Evolutionary conservation across 2,113 vertebrate genomes (phyloP).

Genomic region (Otolemur garnettii): DNA sequence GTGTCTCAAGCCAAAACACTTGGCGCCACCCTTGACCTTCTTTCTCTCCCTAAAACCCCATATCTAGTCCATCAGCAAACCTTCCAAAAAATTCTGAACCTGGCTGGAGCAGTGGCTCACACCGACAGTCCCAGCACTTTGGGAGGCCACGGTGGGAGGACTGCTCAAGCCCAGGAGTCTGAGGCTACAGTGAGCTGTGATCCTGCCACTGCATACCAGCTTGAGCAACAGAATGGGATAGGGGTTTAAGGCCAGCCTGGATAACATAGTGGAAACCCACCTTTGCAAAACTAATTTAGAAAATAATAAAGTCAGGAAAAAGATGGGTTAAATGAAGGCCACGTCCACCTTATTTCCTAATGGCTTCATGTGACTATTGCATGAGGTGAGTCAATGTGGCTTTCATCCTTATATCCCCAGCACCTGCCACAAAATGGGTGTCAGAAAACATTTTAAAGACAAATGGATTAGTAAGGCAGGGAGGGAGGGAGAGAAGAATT

Average conservation of each 20-base stretch:
- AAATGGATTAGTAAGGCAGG: neutral
- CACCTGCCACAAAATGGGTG: neutral
- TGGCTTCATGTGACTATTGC: neutral
- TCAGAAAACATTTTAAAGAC: neutral
- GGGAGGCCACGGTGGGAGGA: too few relatives aligned
- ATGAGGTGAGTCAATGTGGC: neutral
- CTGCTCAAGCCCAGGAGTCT: too few relatives aligned
- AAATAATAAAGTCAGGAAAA: neutral
- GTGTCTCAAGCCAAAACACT: constrained; percentile 1
- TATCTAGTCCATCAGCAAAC: neutral
- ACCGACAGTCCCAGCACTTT: too few relatives aligned
- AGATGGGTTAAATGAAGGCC: neutral
- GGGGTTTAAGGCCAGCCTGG: too few relatives aligned
- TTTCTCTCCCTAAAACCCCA: neutral
- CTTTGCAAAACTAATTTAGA: too few relatives aligned
- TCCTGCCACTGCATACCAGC: too few relatives aligned
- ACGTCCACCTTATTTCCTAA: neutral
- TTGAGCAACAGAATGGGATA: too few relatives aligned
- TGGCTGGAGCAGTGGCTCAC: neutral
- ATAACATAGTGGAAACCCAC: too few relatives aligned
- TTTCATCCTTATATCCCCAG: neutral
- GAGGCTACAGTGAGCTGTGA: too few relatives aligned
- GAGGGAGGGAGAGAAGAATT: neutral
- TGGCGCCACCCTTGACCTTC: neutral
- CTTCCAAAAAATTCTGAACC: neutral